Conservation (phyloP, 2,888 invertebrate species). For the Polyommatus icarus region DNA sequence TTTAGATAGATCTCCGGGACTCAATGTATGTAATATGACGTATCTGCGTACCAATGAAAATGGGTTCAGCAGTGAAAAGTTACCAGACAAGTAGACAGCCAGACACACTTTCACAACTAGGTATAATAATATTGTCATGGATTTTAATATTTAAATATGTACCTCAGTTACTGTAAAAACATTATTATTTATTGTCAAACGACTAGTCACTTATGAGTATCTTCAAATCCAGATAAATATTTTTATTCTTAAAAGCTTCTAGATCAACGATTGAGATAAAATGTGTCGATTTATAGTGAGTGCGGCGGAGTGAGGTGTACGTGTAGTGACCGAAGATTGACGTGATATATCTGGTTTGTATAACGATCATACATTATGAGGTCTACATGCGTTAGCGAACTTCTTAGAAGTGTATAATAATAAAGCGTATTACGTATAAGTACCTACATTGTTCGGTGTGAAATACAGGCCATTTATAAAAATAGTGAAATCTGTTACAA, state of each 20-base stretch:
- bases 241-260: slow-evolving; percentile 22
- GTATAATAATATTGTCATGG: too few species aligned
- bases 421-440: neutral
- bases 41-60: too few species aligned
- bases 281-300: slow-evolving; percentile 22
- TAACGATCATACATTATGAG: slow-evolving; percentile 23
- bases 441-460: neutral
- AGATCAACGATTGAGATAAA: neutral
- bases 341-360: slow-evolving; percentile 24
- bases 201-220: neutral
- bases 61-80: too few species aligned
- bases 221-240: neutral
- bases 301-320: neutral
- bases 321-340: neutral
- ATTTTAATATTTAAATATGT: too few species aligned
- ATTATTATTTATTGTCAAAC: neutral
- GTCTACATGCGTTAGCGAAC: slow-evolving; percentile 11
- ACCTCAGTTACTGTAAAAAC: too few species aligned
- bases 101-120: too few species aligned
- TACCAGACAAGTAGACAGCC: too few species aligned
- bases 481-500: neutral
- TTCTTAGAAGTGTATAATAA: slow-evolving; percentile 19
- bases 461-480: neutral
- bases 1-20: too few species aligned
- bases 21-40: too few species aligned